phyloP scores from a whole-genome alignment of 2,797 vertebrate species.

The Melanotaenia pygmaea region DNA sequence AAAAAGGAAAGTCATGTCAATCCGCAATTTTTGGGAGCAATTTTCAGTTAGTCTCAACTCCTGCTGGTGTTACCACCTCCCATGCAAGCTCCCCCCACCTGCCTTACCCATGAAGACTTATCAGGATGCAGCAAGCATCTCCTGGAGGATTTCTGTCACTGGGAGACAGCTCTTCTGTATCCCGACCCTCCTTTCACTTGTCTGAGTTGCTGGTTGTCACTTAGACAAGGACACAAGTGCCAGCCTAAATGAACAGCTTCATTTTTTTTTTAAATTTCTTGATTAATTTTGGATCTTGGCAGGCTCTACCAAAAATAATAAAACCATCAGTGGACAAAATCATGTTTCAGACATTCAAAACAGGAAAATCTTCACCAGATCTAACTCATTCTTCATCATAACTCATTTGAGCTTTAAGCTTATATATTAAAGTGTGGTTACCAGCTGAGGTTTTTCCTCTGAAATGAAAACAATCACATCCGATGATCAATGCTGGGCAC shows the following conservation, averaged over 20 bases:
- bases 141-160: slow-evolving; percentile 51
- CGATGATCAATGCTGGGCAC: slow-evolving; percentile 53
- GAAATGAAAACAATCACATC: slow-evolving; percentile 55
- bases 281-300: slow-evolving; percentile 69
- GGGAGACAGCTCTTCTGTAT: slow-evolving; percentile 46
- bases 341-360: slow-evolving; percentile 54
- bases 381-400: slow-evolving; percentile 22
- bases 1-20: slow-evolving; percentile 26
- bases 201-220: slow-evolving; percentile 30
- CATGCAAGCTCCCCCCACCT: slow-evolving; percentile 15
- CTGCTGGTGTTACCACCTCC: slow-evolving; percentile 28
- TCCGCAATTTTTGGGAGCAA: slow-evolving; percentile 32
- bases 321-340: slow-evolving; percentile 55
- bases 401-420: slow-evolving; percentile 39
- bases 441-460: slow-evolving; percentile 55
- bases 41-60: slow-evolving; percentile 42
- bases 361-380: slow-evolving; percentile 40
- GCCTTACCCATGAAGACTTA: slow-evolving; percentile 51
- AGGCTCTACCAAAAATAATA: slow-evolving; percentile 68
- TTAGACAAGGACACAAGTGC: slow-evolving; percentile 59
- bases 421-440: slow-evolving; percentile 43
- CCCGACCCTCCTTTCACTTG: slow-evolving; percentile 50
- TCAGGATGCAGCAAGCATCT: slow-evolving; percentile 66
- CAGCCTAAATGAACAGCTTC: slow-evolving; percentile 66
- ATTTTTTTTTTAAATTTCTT: slow-evolving; percentile 59